Percentiles rank a stretch among this genome's conserved stretches.
These are phyloP conservation scores for Ophion obscuratus DNA, from an alignment of 2,888 invertebrate species.

Conservation along the genomic window DNA sequence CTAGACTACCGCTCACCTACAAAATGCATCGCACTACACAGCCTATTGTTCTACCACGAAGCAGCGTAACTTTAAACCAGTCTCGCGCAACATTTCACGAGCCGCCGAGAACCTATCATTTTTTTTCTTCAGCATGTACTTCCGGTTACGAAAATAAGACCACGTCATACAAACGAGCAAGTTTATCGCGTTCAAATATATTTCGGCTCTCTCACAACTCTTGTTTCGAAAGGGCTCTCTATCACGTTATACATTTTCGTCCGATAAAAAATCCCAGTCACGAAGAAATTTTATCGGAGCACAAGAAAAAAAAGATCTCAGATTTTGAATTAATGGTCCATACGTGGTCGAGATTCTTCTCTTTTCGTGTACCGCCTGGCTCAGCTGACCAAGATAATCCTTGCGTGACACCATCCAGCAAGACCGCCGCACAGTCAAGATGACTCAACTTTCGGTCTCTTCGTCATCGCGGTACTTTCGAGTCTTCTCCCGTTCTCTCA, in stretches of 20 bases:
- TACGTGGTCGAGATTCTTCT: slow-evolving; percentile 26
- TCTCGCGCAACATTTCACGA: background rate
- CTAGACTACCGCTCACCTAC: no score
- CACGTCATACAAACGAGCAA: no score
- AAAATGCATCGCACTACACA: background rate
- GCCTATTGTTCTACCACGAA: background rate
- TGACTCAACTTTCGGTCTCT: slow-evolving; percentile 52
- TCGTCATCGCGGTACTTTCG: slow-evolving; percentile 19
- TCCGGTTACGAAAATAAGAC: background rate
- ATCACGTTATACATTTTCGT: background rate
- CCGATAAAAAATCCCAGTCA: background rate
- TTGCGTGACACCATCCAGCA: slow-evolving; percentile 47
- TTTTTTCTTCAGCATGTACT: background rate
- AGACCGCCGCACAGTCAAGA: slow-evolving; percentile 34
- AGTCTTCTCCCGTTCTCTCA: slow-evolving; percentile 23
- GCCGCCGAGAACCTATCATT: background rate
- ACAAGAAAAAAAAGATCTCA: background rate
- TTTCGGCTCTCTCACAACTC: background rate
- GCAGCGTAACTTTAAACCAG: background rate
- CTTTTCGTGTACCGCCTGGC: slow-evolving; percentile 14
- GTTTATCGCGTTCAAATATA: background rate
- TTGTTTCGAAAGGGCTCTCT: background rate
- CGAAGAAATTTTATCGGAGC: background rate
- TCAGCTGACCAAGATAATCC: slow-evolving; percentile 61
- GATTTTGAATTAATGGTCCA: background rate